phyloP scores from a whole-genome alignment of 2,113 vertebrate species.

The Felis catus region F.catus_Fca126_mat1.0 CM031411.1:36416001-36416500 shows the following conservation, averaged over 20 bases:
- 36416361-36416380: not conserved
- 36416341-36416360: not conserved
- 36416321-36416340: not conserved
- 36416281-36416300: not conserved
- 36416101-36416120: not conserved
- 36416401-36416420: not conserved
- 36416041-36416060: not conserved
- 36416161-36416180: not conserved
- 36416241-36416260: not conserved
- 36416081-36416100: not conserved
- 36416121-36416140: not conserved
- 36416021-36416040: not conserved
- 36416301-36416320: not conserved
- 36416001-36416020: slow-evolving; percentile 16
- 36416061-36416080: not conserved
- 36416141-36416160: not conserved
- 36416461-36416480: slow-evolving; percentile 3
- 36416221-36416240: not conserved
- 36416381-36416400: not conserved
- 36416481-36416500: slow-evolving; percentile 57
- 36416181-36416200: not conserved
- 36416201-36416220: not conserved
- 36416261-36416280: not conserved
- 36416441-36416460: slow-evolving; percentile 1
- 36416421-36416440: slow-evolving; percentile 12